A percentile compares a stretch with the other conserved stretches of the same genome.
These are phyloP conservation scores for Apamea monoglypha DNA, from an alignment of 2,888 invertebrate genomes.

Conservation along the genomic window DNA sequence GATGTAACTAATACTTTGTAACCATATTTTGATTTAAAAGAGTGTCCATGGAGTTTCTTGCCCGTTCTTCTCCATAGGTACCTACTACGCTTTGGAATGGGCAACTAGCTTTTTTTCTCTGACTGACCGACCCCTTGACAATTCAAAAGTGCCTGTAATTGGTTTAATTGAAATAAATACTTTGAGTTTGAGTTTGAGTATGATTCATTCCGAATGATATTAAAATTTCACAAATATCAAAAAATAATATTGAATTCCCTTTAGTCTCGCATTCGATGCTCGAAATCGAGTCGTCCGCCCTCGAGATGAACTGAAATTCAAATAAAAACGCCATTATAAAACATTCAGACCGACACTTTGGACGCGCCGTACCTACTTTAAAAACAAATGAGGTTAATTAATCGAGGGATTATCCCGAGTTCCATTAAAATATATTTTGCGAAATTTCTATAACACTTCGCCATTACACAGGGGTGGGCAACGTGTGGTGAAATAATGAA, in stretches of 20 bases:
- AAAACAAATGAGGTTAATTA: conserved; percentile 67
- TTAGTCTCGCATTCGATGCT: conserved; percentile 19
- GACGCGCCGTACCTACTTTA: conserved; percentile 49
- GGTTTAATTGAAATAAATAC: no score
- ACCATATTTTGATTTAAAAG: no score
- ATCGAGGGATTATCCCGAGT: conserved; percentile 64
- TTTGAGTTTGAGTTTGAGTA: no score
- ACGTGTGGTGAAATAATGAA: conserved; percentile 70
- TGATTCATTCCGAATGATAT: conserved; percentile 4
- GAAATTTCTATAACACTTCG: conserved; percentile 63
- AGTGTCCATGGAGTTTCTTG: no score
- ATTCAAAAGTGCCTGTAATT: no score
- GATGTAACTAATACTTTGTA: no score
- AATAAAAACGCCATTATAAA: conserved; percentile 61
- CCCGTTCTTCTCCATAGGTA: no score
- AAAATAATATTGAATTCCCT: conserved; percentile 27
- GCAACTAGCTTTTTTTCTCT: no score
- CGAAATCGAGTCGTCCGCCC: conserved; percentile 20
- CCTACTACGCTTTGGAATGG: no score
- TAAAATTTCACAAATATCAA: conserved; percentile 31
- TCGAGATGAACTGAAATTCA: conserved; percentile 48
- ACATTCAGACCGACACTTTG: conserved; percentile 52
- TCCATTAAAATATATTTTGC: conserved; percentile 63
- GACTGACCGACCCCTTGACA: no score
- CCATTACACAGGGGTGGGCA: conserved; percentile 47